Base-by-base conservation (phyloP, 2,888 invertebrate species). In the Andricus quercusramuli region DNA sequence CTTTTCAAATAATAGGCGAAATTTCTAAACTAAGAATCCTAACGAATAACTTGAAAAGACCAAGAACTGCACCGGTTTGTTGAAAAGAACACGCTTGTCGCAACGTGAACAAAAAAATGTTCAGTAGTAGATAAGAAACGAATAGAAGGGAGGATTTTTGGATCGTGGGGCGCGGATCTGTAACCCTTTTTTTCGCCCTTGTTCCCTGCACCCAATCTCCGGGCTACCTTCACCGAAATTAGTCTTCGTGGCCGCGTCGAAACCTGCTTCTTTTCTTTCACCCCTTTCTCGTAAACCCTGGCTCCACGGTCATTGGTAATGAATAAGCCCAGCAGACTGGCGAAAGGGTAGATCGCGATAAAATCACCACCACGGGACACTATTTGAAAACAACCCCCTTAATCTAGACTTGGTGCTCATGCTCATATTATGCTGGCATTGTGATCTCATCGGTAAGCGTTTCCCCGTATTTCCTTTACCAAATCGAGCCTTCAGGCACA, bases 311-410 rank as follows among this genome's bases (percentile, higher is more conserved):
- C 78, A 80, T 82, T 81, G 80, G 81, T 56, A 77, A 80, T 78
- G 82, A 78, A 81, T 78, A 79, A 77, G 79, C 68, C 56, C 51
- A 66, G 80, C 56, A 67, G 29, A 65, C 22, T 68, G 37, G 70
- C 65, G 66, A 78, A 78, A 76, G 82, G 82, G 80, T 81, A 79
- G 81, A 83, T 84, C 77, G 79, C 80, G 83, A 83, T 84, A 84
- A 84, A 84, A 82, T 79, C 64, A 82, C 79, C 80, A 79, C 78
- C 76, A 68, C 44, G 78, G 78, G 64, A 74, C 80, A 67, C 67
- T 82, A 79, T 82, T 83, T 78, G 83, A 81, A 84, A 84, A 84
- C 78, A 82, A 84, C 82, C 81, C 84, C 81, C 79, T 76, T 79
- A 68, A 80, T 82, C 80, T 76, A 78, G 80, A 78, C 78, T 76